phyloP scores from a whole-genome alignment of 2,113 vertebrate species.

The Carlito syrichta region DNA sequence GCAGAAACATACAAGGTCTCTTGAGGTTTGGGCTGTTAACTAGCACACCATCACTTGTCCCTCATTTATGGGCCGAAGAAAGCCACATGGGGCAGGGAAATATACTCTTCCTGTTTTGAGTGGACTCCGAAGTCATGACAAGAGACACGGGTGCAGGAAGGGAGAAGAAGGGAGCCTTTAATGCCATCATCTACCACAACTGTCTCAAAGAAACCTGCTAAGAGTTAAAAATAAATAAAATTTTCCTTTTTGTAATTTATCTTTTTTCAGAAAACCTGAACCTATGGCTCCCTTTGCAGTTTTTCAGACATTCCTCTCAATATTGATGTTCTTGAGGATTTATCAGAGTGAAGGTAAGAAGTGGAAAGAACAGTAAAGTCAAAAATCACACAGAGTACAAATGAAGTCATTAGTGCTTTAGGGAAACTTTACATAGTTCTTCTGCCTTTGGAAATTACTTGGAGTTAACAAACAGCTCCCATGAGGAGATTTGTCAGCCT shows the following conservation, averaged over 20 bases:
- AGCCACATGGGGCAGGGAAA: neutral
- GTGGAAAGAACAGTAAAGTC: neutral
- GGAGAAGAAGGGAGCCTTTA: neutral
- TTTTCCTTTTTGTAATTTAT: constrained; percentile 14
- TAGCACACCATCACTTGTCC: neutral
- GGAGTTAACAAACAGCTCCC: neutral
- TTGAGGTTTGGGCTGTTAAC: no score
- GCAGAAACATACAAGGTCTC: no score
- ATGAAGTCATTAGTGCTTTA: neutral
- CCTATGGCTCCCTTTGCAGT: constrained; percentile 71
- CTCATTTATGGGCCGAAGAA: neutral
- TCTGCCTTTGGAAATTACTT: neutral
- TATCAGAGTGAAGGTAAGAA: constrained; percentile 76
- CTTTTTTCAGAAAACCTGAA: constrained; percentile 70
- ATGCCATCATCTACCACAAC: neutral
- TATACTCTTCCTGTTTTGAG: fast-evolving
- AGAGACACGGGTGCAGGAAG: fast-evolving
- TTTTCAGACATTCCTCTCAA: constrained; percentile 54
- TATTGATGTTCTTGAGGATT: neutral
- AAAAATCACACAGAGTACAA: neutral
- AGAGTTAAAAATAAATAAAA: neutral
- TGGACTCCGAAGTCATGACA: neutral
- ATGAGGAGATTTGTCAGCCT: neutral
- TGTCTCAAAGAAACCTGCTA: neutral
- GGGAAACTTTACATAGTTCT: neutral